These are phyloP conservation scores for Mormyrus hasselquistii DNA, from an alignment of 2,797 vertebrate species.

Conservation along the genomic window DNA sequence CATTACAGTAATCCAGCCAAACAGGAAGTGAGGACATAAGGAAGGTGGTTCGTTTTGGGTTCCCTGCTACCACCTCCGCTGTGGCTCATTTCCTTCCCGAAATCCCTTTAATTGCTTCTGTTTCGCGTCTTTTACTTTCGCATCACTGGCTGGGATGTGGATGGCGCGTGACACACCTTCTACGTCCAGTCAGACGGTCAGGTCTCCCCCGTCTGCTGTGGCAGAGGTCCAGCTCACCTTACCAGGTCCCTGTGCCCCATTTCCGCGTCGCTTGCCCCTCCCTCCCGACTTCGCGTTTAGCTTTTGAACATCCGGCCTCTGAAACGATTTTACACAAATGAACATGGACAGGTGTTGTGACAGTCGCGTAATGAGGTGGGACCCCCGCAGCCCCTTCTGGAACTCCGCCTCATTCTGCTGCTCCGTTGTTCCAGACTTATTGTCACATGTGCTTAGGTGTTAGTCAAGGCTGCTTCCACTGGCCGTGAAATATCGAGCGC, in stretches of 20 bases:
- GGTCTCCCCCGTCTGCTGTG: neutral
- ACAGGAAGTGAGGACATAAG: slow-evolving; percentile 34
- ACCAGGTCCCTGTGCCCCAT: neutral
- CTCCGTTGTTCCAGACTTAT: neutral
- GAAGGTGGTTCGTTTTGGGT: slow-evolving; percentile 42
- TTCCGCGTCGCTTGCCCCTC: neutral
- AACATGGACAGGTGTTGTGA: neutral
- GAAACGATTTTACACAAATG: neutral
- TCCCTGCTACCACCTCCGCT: slow-evolving; percentile 24
- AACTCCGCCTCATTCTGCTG: neutral
- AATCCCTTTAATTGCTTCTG: neutral
- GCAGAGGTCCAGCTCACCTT: neutral
- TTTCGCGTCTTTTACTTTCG: neutral
- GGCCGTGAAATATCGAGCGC: slow-evolving; percentile 17
- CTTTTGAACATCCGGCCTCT: neutral
- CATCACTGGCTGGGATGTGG: neutral
- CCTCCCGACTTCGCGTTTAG: neutral
- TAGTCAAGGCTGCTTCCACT: neutral
- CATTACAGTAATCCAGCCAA: slow-evolving; percentile 47
- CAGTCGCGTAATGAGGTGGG: neutral
- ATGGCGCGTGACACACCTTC: neutral
- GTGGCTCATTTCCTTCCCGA: slow-evolving; percentile 31
- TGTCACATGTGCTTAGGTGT: neutral
- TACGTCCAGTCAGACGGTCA: neutral
- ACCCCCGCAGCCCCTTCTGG: neutral